phyloP scores from a whole-genome alignment of 53 echinoderm and acorn worm genomes.

The Holothuria scabra region DNA sequence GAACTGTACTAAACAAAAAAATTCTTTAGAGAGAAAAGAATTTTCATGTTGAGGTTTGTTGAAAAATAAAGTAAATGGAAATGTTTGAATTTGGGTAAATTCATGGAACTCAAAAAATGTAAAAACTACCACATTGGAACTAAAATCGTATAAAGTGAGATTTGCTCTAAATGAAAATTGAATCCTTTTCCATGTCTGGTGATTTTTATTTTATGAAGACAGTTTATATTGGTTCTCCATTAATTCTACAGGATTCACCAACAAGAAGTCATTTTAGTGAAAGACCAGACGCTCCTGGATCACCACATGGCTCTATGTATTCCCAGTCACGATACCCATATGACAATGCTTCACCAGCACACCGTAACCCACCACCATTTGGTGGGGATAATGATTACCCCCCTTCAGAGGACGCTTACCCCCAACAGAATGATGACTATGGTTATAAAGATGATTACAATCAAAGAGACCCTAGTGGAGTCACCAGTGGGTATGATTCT shows the following conservation, averaged over 20 bases:
- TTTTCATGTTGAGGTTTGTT: too few relatives aligned
- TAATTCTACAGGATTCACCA: background rate
- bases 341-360: conserved; percentile 36
- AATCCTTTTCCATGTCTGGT: too few relatives aligned
- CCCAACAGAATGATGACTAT: conserved; percentile 35
- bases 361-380: conserved; percentile 53
- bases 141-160: too few relatives aligned
- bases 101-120: too few relatives aligned
- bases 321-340: background rate
- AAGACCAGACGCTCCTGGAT: background rate
- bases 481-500: conserved; percentile 44
- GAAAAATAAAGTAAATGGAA: too few relatives aligned
- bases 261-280: conserved; percentile 28
- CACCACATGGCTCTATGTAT: conserved; percentile 17
- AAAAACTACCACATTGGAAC: too few relatives aligned
- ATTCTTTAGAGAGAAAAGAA: too few relatives aligned
- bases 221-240: too few relatives aligned
- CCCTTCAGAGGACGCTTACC: conserved; percentile 38
- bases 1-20: too few relatives aligned
- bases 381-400: conserved; percentile 60
- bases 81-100: too few relatives aligned
- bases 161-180: too few relatives aligned
- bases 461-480: conserved; percentile 33
- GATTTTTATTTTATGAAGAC: too few relatives aligned
- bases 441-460: conserved; percentile 48